phyloP scores from a whole-genome alignment of 2,888 invertebrate species.

The Lepidonotus clava region DNA sequence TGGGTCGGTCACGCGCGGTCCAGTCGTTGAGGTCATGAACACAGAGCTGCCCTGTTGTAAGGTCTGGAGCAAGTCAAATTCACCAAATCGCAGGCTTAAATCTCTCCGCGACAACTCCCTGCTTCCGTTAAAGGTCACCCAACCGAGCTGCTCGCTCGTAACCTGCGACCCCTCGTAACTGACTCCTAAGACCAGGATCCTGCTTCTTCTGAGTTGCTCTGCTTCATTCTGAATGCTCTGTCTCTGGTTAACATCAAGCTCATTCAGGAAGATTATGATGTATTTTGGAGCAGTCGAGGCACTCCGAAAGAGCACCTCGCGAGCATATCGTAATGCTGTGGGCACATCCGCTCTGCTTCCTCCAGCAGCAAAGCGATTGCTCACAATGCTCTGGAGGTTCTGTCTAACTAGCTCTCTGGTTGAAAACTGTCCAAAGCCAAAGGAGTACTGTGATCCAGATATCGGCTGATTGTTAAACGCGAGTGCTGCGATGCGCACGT shows the following conservation, averaged over 20 bases:
- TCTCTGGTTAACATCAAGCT: neutral
- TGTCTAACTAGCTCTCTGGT: neutral
- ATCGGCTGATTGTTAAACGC: neutral
- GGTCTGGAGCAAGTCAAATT: conserved; percentile 17
- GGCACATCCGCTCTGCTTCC: neutral
- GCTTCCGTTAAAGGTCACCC: neutral
- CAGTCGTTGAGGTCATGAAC: neutral
- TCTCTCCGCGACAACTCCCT: neutral
- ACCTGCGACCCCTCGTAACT: conserved; percentile 14
- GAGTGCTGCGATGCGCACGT: conserved; percentile 12
- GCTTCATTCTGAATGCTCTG: neutral
- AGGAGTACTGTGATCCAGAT: neutral
- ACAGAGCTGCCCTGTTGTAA: conserved; percentile 38
- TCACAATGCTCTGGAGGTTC: neutral
- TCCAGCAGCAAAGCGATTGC: neutral
- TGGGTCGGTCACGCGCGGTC: no score
- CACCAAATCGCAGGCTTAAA: conserved; percentile 12
- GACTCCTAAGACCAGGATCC: neutral
- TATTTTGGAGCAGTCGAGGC: neutral
- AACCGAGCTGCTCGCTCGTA: neutral
- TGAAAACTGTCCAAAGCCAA: neutral
- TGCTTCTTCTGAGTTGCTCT: neutral
- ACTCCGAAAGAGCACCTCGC: neutral
- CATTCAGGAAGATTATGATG: conserved; percentile 15
- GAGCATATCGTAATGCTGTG: neutral